Base-by-base conservation (phyloP, 2,113 vertebrate species). In the Asarcornis scutulata region DNA sequence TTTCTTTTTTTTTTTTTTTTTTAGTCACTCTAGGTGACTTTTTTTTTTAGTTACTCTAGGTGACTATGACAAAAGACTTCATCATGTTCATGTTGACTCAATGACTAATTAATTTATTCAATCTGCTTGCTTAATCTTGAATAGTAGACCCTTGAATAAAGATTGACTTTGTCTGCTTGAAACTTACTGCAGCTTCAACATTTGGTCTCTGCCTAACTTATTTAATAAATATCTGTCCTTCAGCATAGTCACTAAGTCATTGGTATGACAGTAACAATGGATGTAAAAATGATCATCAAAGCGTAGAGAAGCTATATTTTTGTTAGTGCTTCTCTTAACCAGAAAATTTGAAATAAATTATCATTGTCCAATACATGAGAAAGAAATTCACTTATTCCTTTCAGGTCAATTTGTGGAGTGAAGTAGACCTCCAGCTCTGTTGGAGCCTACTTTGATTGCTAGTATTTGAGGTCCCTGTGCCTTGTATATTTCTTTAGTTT, bases 181-280 rank as follows among this genome's bases (percentile, higher is more conserved):
- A 18, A 55, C 13, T 75, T 88, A 53, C 36, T 48, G 31, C 0
- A 42, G 36, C 48, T 92, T 80, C 77, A 83, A 80, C 50, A 62
- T 50, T 89, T 48, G 8, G 12, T 58, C 12, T 60, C 59, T 83
- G 9, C 6, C 46, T 42, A 27, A 46, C 15, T 67, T n/a, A 36
- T 86, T 79, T 78, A 89, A 87, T 86, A 95, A 92, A 71, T 79
- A 72, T n/a, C 21, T 69, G 69, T 34, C 77, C 58, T 92, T 93
- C 38, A 82, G 69, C 52, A 53, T 63, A 82, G 89, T 75, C 3
- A 4, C 13, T 69, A 60, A 75, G 40, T 77, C 17, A 6, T 52
- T 34, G 16, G 26, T 88, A 11, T 26, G 26, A 52, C 53, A 86
- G 36, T 80, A 82, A 74, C 38, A 89, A 23, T 64, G 75, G 27